phyloP scores from a whole-genome alignment of 2,888 invertebrate species.

The Tetragonisca angustula region DNA sequence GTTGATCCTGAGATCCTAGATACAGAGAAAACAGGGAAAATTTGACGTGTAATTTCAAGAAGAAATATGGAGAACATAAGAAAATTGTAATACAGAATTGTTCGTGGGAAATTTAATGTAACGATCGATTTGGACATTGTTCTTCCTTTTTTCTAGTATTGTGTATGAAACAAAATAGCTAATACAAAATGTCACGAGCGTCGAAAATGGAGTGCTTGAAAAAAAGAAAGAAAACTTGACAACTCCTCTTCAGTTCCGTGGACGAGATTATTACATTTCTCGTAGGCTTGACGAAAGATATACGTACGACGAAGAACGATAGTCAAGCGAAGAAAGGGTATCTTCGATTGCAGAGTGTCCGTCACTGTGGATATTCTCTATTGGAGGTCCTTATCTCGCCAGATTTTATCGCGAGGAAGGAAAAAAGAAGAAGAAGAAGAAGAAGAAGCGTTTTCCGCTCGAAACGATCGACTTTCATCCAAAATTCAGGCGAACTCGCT shows the following conservation, averaged over 20 bases:
- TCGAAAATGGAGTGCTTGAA: not conserved
- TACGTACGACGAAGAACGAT: not conserved
- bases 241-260: not conserved
- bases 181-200: no score
- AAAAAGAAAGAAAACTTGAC: not conserved
- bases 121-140: no score
- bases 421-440: no score
- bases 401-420: not conserved
- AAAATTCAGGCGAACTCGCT: slow-evolving; percentile 8
- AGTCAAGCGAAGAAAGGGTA: not conserved
- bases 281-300: not conserved
- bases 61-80: no score
- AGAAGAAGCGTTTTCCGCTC: not conserved
- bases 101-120: not conserved
- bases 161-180: no score
- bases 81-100: not conserved
- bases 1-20: not conserved
- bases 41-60: not conserved
- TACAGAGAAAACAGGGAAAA: not conserved
- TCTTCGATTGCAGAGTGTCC: not conserved
- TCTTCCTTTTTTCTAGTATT: no score
- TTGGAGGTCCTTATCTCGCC: not conserved
- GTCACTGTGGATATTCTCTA: not conserved
- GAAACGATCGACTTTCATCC: not conserved
- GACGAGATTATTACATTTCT: not conserved